Percentiles rank a stretch among this genome's conserved stretches.
These are phyloP conservation scores for Taurulus bubalis DNA, from an alignment of 2,113 vertebrate genomes.

Conservation along the genomic window DNA sequence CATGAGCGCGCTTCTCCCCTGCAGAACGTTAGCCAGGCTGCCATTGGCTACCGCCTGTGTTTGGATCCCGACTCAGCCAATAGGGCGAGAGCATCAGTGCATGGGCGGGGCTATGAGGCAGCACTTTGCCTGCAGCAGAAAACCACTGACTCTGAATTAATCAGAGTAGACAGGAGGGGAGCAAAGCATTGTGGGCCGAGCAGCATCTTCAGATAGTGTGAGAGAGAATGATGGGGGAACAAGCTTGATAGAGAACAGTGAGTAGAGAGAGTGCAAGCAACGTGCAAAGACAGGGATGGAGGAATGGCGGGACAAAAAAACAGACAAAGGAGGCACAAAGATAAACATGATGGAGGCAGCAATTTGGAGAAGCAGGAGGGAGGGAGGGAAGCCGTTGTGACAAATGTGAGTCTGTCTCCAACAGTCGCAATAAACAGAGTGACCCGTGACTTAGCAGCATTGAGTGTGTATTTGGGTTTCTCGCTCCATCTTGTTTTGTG, in stretches of 20 bases:
- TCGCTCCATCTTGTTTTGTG: conserved; percentile 21
- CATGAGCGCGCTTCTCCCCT: conserved; percentile 66
- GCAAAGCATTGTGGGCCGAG: conserved; percentile 75
- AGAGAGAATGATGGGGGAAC: background rate
- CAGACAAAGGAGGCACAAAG: background rate
- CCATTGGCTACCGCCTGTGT: conserved; percentile 62
- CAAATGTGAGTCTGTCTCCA: conserved; percentile 51
- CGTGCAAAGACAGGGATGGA: conserved; percentile 1
- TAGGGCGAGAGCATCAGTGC: background rate
- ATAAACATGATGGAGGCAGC: conserved; percentile 21
- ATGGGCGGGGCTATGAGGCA: conserved; percentile 52
- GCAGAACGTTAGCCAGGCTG: conserved; percentile 61
- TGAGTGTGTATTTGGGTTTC: conserved; percentile 23
- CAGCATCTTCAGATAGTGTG: conserved; percentile 46
- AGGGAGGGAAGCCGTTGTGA: conserved; percentile 29
- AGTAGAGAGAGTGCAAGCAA: background rate
- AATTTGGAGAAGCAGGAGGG: conserved; percentile 16
- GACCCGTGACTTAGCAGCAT: conserved; percentile 60
- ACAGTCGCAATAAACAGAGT: conserved; percentile 40
- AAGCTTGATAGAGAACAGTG: background rate
- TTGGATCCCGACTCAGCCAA: conserved; percentile 62
- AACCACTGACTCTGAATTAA: conserved; percentile 80
- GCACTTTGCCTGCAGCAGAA: conserved; percentile 68
- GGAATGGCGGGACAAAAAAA: background rate
- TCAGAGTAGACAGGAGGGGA: conserved; percentile 72